These are phyloP conservation scores for Apistogramma diplotaenia DNA, from an alignment of 2,113 vertebrate species.

Conservation along the genomic window DNA sequence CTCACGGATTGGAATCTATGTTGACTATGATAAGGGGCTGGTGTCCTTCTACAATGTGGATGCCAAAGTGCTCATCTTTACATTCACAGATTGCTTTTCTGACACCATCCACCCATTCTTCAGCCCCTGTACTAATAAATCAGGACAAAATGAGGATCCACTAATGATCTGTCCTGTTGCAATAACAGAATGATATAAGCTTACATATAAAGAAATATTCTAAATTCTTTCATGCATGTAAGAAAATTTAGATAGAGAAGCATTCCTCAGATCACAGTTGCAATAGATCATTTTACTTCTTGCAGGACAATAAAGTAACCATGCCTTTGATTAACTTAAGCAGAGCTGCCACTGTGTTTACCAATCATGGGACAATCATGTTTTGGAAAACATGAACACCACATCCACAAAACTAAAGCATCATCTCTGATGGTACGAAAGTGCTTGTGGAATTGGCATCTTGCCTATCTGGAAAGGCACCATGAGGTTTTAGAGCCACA, in stretches of 20 bases:
- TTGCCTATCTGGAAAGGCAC: background rate
- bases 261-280: background rate
- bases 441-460: background rate
- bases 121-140: constrained; percentile 78
- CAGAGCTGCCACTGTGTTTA: background rate
- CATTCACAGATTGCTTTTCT: constrained; percentile 66
- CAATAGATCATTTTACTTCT: background rate
- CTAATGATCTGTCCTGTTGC: constrained; percentile 64
- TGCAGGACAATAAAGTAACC: background rate
- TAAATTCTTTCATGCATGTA: background rate
- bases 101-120: constrained; percentile 79
- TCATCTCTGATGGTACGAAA: background rate
- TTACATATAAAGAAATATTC: background rate
- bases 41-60: constrained; percentile 74
- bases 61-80: constrained; percentile 59
- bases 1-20: constrained; percentile 51
- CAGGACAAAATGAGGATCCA: constrained; percentile 59
- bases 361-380: background rate
- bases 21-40: constrained; percentile 69
- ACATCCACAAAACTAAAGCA: background rate
- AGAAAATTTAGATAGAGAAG: background rate
- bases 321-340: background rate
- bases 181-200: constrained; percentile 22
- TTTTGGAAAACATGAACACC: background rate
- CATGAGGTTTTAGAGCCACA: background rate